phyloP scores from a whole-genome alignment of 35 echinoderm and acorn worm genomes.

The Diadema setosum region DNA sequence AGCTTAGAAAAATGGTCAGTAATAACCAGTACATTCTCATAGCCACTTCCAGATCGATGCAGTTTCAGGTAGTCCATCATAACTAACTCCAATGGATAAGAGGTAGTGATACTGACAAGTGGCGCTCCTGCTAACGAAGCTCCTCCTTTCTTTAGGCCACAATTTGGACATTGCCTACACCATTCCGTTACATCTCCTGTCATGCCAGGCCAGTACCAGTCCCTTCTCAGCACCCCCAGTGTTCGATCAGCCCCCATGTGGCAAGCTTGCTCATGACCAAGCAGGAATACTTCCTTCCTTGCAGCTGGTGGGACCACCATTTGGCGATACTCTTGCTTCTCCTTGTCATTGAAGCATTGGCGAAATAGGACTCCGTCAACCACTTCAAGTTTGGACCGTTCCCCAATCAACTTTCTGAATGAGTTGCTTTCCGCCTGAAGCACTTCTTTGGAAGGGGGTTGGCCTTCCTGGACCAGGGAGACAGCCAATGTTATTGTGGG shows the following conservation, averaged over 20 bases:
- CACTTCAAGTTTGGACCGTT: neutral
- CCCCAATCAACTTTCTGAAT: neutral
- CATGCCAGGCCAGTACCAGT: slow-evolving; percentile 67
- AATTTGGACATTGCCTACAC: slow-evolving; percentile 7
- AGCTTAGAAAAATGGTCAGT: neutral
- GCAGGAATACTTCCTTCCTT: neutral
- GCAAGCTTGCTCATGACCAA: slow-evolving; percentile 41
- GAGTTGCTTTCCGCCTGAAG: neutral
- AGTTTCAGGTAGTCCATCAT: slow-evolving; percentile 51
- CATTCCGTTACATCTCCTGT: neutral
- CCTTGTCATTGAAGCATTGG: neutral
- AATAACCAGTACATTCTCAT: slow-evolving; percentile 30
- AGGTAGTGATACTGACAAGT: slow-evolving; percentile 20
- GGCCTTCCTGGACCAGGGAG: neutral
- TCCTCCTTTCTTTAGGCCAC: neutral
- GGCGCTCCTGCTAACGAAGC: slow-evolving; percentile 14
- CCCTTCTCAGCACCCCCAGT: neutral
- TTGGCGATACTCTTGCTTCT: neutral
- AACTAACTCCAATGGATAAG: slow-evolving; percentile 27
- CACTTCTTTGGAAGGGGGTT: neutral
- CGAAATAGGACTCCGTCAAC: neutral
- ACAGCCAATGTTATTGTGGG: neutral
- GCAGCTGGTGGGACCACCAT: neutral
- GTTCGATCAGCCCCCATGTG: slow-evolving; percentile 45
- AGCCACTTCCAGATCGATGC: slow-evolving; percentile 44